Evolutionary conservation across 2,113 vertebrate genomes (phyloP), one percentile per base, ranked within the genome.

Genomic region (Phasianus colchicus): DNA sequence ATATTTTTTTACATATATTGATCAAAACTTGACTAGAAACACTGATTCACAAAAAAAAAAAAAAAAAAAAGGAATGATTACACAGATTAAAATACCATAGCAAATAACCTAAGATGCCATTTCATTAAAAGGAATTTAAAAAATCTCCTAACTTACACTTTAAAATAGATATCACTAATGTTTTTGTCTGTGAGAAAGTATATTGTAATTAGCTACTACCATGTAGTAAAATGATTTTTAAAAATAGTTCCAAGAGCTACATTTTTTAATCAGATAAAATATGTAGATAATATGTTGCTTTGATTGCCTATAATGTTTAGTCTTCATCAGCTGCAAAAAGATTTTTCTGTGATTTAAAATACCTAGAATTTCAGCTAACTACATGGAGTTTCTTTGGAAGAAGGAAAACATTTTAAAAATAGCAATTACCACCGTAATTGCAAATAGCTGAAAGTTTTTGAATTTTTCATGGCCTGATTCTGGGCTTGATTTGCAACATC

Each of bases 381-480:
- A 96, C 96, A 94, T 29, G 76, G 86, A 93, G 83, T 96, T 98
- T 97, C 97, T 97, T 88, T 89, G 91, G 87, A 96, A 97, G 92
- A 97, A 97, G 95, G 76, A 97, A 97, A 98, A 97, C 95, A 97
- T 96, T 96, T 97, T 97, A 97, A 98, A 54, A 98, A 98, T 97
- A 97, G 96, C 97, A 98, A 97, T 98, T 98, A 97, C 95, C 86
- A 79, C 88, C 2, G 7, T 97, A 97, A 98, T 97, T 97, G 95
- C 94, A 97, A 97, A 97, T 96, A 96, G 93, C 89, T 97, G 92
- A 92, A 98, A 96, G 83, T 96, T 98, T 97, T 95, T 96, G 79
- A 95, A 97, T 97, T 96, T 97, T 96, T 97, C 88, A 97, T 97
- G 77, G 86, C 97, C 91, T 98, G 97, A 97, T 96, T 97, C 90